Evolutionary conservation across 1,140 invertebrate genomes (phyloP).

Genomic region (Lanistes nyassanus): DNA sequence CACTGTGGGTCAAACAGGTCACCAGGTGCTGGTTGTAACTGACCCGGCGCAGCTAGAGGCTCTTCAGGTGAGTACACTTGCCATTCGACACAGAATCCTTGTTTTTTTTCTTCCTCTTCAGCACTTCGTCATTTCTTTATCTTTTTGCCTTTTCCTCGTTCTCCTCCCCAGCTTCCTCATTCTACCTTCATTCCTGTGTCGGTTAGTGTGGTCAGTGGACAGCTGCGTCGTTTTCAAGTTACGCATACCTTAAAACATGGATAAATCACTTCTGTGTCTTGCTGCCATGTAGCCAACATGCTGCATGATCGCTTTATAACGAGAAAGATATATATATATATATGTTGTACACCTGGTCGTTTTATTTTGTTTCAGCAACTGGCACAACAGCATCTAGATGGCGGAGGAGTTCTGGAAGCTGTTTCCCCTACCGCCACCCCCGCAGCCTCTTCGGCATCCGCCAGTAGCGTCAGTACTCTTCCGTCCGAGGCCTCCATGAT

Average conservation of each 20-base stretch:
- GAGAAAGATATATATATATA: no score
- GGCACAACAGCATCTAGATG: slow-evolving; percentile 35
- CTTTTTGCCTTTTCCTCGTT: background rate
- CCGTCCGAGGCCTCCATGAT: background rate
- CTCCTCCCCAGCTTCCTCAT: background rate
- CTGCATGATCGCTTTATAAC: no score
- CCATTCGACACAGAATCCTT: background rate
- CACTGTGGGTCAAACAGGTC: slow-evolving; percentile 49
- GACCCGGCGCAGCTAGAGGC: slow-evolving; percentile 64
- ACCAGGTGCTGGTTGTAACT: slow-evolving; percentile 65
- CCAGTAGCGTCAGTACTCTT: background rate
- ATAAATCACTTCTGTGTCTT: no score
- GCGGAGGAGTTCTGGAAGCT: background rate
- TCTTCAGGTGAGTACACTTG: slow-evolving; percentile 51
- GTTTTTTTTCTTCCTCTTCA: background rate
- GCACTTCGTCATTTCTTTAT: no score
- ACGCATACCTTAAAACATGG: no score
- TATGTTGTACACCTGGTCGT: no score
- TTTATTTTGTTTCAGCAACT: slow-evolving; percentile 42
- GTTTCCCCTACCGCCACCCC: slow-evolving; percentile 17
- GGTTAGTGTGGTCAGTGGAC: background rate
- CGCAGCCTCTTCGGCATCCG: background rate
- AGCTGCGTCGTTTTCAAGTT: background rate
- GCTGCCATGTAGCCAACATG: no score
- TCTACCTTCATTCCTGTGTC: background rate